Evolutionary conservation across 2,113 vertebrate genomes (phyloP).

Genomic region (Barnardius zonarius): DNA sequence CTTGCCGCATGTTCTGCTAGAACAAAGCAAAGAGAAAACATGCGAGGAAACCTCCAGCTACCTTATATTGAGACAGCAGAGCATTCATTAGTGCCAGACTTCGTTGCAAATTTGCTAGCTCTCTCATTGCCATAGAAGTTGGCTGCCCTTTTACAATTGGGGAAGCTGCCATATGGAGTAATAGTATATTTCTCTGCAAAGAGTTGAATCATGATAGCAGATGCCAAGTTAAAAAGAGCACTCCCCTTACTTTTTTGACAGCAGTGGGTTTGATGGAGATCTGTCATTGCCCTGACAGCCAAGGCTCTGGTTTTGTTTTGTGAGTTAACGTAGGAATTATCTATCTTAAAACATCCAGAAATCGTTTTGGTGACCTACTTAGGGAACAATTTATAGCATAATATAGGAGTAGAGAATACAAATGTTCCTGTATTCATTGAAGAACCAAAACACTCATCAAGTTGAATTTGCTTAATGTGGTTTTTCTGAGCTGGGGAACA

Average conservation of each 20-base stretch:
- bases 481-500: neutral
- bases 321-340: neutral
- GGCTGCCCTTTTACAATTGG: conserved; percentile 62
- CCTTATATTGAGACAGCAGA: conserved; percentile 29
- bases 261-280: conserved; percentile 66
- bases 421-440: conserved; percentile 39
- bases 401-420: conserved; percentile 32
- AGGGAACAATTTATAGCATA: conserved; percentile 51
- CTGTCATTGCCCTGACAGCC: conserved; percentile 41
- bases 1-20: conserved; percentile 27
- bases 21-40: conserved; percentile 32
- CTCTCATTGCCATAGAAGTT: conserved; percentile 53
- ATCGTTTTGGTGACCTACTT: conserved; percentile 52
- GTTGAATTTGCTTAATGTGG: conserved; percentile 13
- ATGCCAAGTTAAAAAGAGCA: conserved; percentile 69
- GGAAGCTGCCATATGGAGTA: conserved; percentile 65
- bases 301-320: conserved; percentile 24
- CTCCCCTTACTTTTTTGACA: conserved; percentile 58
- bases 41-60: conserved; percentile 44
- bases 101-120: conserved; percentile 42
- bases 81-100: conserved; percentile 53
- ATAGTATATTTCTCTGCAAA: conserved; percentile 63
- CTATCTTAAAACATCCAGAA: conserved; percentile 23
- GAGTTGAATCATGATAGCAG: conserved; percentile 66
- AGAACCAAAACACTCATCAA: conserved; percentile 45